Evolutionary conservation across 2,797 vertebrate genomes (phyloP), one percentile per base, ranked within the genome.

Genomic region (Ctenopoma kingsleyae): DNA sequence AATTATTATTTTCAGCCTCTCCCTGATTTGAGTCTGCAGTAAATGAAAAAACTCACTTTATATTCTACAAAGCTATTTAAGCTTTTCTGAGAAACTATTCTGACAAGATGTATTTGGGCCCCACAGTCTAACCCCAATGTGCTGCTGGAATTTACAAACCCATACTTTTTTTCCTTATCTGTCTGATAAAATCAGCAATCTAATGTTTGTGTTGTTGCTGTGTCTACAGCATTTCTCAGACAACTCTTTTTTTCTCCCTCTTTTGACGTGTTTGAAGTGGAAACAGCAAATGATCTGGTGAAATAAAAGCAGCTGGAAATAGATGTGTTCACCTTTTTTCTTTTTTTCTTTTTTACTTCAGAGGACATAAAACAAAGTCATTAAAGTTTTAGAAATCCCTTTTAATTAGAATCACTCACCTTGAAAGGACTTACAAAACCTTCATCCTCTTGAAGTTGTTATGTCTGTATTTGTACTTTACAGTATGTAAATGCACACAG

Each of bases 401-500:
- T 67, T 56, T 38, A 53, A 77, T 78, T 48, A 32, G 27, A 60
- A 16, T 56, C 49, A 25, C 17, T 35, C 68, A 78, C 72, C 73
- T 79, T 78, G 51, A 83, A 74, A 77, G 59, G 46, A 54, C 76
- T 47, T 47, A 15, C 11, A 64, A 57, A 59, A n/a, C 54, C 54
- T 49, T 46, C 57, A 25, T 40, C 40, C 56, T 66, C 50, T 53
- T 58, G 16, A 49, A 67, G 55, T 61, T 56, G 49, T 79, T 63
- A 8, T 36, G 47, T 73, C 51, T 57, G 25, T 35, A 38, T 16
- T 58, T 76, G 44, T 65, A 13, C 13, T 5, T 27, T 6, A 38
- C 47, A 32, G 12, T 59, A 71, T 78, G 70, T 80, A 71, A 69
- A 85, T 74, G 50, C 50, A 38, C 55, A 60, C 71, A 79, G 65